Conservation (phyloP, 2,888 invertebrate species). For the Leptinotarsa juncta region DNA sequence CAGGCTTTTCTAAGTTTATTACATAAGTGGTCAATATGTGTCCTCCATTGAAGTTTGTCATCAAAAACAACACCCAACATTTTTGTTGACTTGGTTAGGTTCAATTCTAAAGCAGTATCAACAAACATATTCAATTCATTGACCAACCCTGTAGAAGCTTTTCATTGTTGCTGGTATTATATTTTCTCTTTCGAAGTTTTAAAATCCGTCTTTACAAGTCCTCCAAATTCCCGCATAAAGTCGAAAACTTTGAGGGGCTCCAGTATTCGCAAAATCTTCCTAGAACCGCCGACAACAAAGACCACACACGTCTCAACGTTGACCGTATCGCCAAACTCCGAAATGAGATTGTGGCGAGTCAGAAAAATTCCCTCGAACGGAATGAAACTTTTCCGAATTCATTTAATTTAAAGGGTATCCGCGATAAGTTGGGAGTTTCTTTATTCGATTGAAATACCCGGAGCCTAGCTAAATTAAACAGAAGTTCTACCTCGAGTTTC, state of each 20-base stretch:
- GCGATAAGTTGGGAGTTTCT: constrained; percentile 13
- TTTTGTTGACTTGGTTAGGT: no score
- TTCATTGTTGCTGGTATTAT: no score
- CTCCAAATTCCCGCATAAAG: background rate
- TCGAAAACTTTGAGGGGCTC: background rate
- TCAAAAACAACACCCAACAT: no score
- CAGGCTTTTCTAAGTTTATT: no score
- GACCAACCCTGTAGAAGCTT: no score
- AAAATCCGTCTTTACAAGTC: background rate
- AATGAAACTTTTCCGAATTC: constrained; percentile 16
- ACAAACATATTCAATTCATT: no score
- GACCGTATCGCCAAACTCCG: background rate
- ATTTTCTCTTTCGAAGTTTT: no score
- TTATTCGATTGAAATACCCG: constrained; percentile 23
- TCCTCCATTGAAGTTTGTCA: no score
- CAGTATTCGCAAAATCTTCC: background rate
- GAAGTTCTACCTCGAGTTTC: constrained; percentile 19
- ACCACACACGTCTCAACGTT: background rate
- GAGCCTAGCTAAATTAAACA: constrained; percentile 28
- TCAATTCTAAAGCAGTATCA: no score
- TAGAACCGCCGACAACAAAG: background rate
- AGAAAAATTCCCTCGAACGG: background rate
- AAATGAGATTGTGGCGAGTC: constrained; percentile 8
- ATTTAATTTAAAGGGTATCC: constrained; percentile 25
- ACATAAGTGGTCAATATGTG: no score